Conservation (phyloP, 2,888 invertebrate species). For the Heliconius erato region DNA sequence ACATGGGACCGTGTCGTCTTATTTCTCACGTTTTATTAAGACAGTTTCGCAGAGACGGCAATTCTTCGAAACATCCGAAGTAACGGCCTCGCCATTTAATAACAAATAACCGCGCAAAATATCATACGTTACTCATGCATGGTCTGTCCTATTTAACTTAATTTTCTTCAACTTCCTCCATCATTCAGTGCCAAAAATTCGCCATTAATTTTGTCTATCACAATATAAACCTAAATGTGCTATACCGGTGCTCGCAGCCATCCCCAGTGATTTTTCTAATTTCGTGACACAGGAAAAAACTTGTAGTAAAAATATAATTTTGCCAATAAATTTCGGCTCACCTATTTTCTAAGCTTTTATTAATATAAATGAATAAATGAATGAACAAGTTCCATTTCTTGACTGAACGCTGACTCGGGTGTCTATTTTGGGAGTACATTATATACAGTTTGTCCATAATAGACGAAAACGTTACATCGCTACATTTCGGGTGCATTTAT, state of each 20-base stretch:
- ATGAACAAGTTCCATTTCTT: constrained; percentile 31
- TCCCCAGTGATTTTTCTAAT: constrained; percentile 31
- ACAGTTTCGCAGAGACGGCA: constrained; percentile 35
- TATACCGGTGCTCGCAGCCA: constrained; percentile 3
- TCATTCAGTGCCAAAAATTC: constrained; percentile 48
- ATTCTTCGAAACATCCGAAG: constrained; percentile 49
- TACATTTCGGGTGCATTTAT: constrained; percentile 61
- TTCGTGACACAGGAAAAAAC: constrained; percentile 22
- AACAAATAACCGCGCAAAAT: constrained; percentile 69
- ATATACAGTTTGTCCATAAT: constrained; percentile 47
- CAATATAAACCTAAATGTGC: constrained; percentile 31
- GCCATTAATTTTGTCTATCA: constrained; percentile 39
- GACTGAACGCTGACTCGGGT: constrained; percentile 31
- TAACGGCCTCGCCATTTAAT: constrained; percentile 64
- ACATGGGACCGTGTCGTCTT: constrained; percentile 14
- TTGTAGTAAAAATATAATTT: constrained; percentile 29
- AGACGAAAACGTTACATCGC: constrained; percentile 45
- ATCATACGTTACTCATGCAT: constrained; percentile 74
- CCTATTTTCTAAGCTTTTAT: constrained; percentile 35
- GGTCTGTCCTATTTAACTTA: constrained; percentile 51
- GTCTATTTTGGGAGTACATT: constrained; percentile 39
- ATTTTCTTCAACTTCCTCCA: constrained; percentile 48
- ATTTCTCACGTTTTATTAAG: constrained; percentile 39
- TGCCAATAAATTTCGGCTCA: constrained; percentile 36
- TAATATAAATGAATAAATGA: constrained; percentile 42